phyloP scores from a whole-genome alignment of 2,888 invertebrate species.

The Cistogaster globosa region DNA sequence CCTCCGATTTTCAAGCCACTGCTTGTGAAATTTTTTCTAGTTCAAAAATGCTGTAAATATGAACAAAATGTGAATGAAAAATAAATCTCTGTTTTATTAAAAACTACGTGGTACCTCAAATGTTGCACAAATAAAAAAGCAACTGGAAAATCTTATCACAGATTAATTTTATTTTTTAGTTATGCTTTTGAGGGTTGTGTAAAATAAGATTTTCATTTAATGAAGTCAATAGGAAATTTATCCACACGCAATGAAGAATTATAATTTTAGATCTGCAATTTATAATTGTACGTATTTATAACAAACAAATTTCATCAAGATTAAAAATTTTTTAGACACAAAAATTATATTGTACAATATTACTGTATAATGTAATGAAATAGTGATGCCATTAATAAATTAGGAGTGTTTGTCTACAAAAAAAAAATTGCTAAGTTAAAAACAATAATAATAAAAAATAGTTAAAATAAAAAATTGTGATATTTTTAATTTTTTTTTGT shows the following conservation, averaged over 20 bases:
- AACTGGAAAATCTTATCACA: slow-evolving; percentile 56
- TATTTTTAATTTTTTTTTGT: too few species aligned
- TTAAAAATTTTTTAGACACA: too few species aligned
- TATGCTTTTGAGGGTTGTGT: not conserved
- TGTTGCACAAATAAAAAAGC: not conserved
- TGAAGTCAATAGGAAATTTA: slow-evolving; percentile 29
- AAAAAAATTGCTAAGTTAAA: too few species aligned
- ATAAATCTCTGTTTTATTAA: slow-evolving; percentile 47
- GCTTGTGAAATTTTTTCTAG: slow-evolving; percentile 58
- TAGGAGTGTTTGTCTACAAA: too few species aligned
- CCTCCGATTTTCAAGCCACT: slow-evolving; percentile 19
- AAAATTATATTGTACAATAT: too few species aligned
- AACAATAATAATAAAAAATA: too few species aligned
- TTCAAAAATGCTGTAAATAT: slow-evolving; percentile 56
- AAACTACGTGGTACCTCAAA: slow-evolving; percentile 52
- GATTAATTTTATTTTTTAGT: slow-evolving; percentile 42
- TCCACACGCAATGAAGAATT: not conserved
- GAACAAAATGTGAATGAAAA: slow-evolving; percentile 42
- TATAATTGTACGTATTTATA: too few species aligned
- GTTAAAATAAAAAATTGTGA: too few species aligned
- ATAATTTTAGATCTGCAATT: not conserved
- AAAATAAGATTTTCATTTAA: slow-evolving; percentile 44
- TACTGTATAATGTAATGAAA: too few species aligned
- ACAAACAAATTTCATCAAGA: too few species aligned
- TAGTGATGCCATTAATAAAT: too few species aligned